These are phyloP conservation scores for Catagonus wagneri DNA, from an alignment of 2,113 vertebrate species.

Conservation along the genomic window DNA sequence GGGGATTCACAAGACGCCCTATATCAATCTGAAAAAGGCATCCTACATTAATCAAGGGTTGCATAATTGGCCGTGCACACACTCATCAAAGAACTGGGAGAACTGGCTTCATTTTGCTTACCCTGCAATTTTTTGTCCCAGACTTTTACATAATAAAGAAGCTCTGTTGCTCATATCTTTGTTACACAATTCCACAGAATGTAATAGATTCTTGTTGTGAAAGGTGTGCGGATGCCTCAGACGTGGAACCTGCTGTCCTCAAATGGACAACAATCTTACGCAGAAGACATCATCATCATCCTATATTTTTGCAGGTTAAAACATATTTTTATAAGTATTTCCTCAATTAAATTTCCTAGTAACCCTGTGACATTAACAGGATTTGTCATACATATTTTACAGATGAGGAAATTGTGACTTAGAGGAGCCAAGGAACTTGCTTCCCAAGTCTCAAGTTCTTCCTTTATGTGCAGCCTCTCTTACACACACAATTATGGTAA, in stretches of 20 bases:
- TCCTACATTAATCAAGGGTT: not conserved
- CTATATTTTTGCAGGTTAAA: not conserved
- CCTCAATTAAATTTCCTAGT: slow-evolving; percentile 40
- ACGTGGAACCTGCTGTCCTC: not conserved
- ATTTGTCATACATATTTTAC: not conserved
- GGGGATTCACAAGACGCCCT: not conserved
- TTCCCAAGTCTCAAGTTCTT: not conserved
- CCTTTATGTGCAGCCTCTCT: not conserved
- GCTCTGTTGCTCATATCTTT: not conserved
- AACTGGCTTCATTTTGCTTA: not conserved
- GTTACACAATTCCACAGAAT: slow-evolving; percentile 25
- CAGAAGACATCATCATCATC: not conserved
- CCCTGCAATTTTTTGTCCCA: not conserved
- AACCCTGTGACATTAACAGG: not conserved
- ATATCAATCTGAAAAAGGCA: not conserved
- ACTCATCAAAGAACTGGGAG: not conserved
- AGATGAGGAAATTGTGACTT: not conserved
- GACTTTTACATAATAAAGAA: not conserved
- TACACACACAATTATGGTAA: not conserved
- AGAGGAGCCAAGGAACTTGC: not conserved
- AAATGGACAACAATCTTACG: not conserved
- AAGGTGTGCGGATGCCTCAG: not conserved
- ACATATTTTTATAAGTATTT: not conserved
- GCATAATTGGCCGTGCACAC: not conserved
- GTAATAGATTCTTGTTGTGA: not conserved